Conservation (phyloP, 2,888 invertebrate species). For the Hydrotaea diabolus region DNA sequence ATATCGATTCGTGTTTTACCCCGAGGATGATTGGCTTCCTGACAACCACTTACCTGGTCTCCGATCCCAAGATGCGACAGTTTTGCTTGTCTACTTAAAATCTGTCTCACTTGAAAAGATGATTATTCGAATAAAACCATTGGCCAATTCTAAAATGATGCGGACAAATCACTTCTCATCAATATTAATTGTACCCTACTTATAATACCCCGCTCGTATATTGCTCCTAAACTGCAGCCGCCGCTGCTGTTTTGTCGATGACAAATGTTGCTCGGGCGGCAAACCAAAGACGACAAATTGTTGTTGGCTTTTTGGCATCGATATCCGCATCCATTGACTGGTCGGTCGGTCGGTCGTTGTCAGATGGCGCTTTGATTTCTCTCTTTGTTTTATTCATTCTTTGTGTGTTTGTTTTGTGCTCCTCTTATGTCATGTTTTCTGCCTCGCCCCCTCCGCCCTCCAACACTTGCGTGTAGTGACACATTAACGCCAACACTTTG, state of each 20-base stretch:
- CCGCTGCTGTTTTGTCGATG: neutral
- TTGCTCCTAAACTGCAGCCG: no score
- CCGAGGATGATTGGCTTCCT: no score
- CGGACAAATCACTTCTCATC: no score
- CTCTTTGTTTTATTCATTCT: neutral
- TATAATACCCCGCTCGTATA: no score
- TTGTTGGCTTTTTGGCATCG: neutral
- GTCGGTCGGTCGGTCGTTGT: neutral
- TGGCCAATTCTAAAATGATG: no score
- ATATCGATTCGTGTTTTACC: no score
- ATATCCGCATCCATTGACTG: constrained; percentile 12
- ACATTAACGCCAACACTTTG: constrained; percentile 41
- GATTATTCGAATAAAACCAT: no score
- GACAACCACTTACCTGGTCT: no score
- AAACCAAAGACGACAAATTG: constrained; percentile 12
- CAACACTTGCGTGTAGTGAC: constrained; percentile 3
- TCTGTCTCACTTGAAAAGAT: no score
- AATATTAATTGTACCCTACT: no score
- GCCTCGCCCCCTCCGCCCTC: neutral
- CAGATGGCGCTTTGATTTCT: constrained; percentile 35
- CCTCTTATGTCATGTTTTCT: constrained; percentile 20
- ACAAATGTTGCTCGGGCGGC: constrained; percentile 31
- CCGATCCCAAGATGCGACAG: no score
- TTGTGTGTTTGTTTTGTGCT: neutral
- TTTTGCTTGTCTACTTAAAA: no score